phyloP scores from a whole-genome alignment of 2,888 invertebrate species.

The Drosophila parthenogenetica region DNA sequence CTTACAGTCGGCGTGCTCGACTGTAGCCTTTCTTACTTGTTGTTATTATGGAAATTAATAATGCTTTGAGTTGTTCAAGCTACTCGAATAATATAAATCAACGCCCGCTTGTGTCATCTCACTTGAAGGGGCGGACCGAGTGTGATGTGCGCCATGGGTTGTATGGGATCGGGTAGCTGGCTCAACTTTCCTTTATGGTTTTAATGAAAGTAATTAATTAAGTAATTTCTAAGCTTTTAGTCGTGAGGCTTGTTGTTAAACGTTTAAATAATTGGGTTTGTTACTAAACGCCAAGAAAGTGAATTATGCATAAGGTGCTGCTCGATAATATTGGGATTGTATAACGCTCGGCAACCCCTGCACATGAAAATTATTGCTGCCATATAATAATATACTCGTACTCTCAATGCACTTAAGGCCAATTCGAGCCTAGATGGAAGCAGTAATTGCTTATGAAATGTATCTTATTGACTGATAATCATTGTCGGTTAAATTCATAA shows the following conservation, averaged over 20 bases:
- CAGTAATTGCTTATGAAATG: conserved; percentile 45
- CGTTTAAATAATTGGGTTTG: conserved; percentile 74
- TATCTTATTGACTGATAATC: conserved; percentile 42
- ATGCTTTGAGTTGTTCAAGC: conserved; percentile 66
- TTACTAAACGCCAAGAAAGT: conserved; percentile 69
- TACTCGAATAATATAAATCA: conserved; percentile 76
- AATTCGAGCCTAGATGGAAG: conserved; percentile 13
- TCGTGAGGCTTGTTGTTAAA: conserved; percentile 71
- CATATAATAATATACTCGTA: conserved; percentile 6
- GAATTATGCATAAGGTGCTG: conserved; percentile 63
- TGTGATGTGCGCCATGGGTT: conserved; percentile 8
- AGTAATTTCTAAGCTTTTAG: conserved; percentile 78
- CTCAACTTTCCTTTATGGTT: conserved; percentile 71
- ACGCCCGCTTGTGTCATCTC: conserved; percentile 69
- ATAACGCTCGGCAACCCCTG: conserved; percentile 26
- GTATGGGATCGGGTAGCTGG: conserved; percentile 16
- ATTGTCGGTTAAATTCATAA: conserved; percentile 28
- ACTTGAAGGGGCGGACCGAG: conserved; percentile 1
- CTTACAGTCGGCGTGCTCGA: no score
- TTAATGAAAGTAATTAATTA: conserved; percentile 79
- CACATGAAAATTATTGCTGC: conserved; percentile 9
- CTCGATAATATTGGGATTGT: conserved; percentile 31
- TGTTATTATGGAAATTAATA: conserved; percentile 68
- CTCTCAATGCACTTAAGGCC: conserved; percentile 8
- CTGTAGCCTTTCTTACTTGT: conserved; percentile 39